A percentile compares a stretch with the other conserved stretches of the same genome.
phyloP scores from a whole-genome alignment of 2,113 vertebrate genomes.

The Engystomops pustulosus region DNA sequence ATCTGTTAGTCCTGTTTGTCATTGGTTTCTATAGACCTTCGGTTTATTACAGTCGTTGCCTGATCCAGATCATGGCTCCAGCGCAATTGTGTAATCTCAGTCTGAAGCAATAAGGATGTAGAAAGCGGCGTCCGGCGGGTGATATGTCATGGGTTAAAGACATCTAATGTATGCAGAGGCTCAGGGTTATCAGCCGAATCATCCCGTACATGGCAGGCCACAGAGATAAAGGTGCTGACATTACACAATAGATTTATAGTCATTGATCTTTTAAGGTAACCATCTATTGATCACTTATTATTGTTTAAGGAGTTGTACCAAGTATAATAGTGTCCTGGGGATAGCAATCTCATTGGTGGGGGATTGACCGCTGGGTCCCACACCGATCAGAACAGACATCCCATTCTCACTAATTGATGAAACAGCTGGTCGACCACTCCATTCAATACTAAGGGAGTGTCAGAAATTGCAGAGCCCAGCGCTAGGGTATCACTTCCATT shows the following conservation, averaged over 20 bases:
- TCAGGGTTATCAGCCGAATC: not conserved
- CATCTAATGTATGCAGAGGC: not conserved
- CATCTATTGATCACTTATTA: not conserved
- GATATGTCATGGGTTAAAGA: not conserved
- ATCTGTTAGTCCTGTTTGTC: not conserved
- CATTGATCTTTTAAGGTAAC: not conserved
- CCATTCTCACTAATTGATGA: too few relatives aligned
- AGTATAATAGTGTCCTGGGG: too few relatives aligned
- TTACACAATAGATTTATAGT: not conserved
- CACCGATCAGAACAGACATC: too few relatives aligned
- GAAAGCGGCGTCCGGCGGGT: not conserved
- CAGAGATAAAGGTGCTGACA: not conserved
- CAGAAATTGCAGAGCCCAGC: too few relatives aligned
- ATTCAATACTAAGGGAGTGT: too few relatives aligned
- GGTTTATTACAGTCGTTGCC: not conserved
- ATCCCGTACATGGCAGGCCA: not conserved
- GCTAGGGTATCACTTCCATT: too few relatives aligned
- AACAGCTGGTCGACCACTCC: too few relatives aligned
- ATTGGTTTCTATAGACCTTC: not conserved
- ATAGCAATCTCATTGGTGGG: too few relatives aligned
- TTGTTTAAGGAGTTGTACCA: too few relatives aligned
- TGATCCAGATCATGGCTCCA: not conserved
- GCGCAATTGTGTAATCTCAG: not conserved
- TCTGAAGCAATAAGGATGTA: not conserved
- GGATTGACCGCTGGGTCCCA: too few relatives aligned